Evolutionary conservation across 2,113 vertebrate genomes (phyloP).

Genomic region (Hirundichthys speculiger): DNA sequence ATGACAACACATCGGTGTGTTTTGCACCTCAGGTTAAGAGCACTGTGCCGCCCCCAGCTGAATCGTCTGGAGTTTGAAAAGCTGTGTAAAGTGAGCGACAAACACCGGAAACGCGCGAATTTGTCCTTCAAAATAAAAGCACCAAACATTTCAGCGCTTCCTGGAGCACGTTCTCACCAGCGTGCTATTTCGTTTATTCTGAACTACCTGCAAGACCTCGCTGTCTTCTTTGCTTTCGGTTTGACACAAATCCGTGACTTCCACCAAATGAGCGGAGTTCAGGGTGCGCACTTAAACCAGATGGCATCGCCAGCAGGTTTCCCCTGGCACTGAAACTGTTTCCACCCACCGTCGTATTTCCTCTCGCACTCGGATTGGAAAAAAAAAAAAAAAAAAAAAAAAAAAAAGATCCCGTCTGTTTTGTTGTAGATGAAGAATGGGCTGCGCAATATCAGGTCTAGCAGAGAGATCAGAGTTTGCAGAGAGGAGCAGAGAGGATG

Average conservation of each 20-base stretch:
- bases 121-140: constrained; percentile 29
- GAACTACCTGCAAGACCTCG: not conserved
- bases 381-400: too few species aligned
- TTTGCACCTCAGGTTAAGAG: constrained; percentile 2
- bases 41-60: not conserved
- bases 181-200: not conserved
- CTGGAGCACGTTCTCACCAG: fast-evolving
- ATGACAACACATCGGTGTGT: not conserved
- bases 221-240: not conserved
- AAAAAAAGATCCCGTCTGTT: not conserved
- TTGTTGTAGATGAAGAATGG: constrained; percentile 69
- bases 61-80: not conserved
- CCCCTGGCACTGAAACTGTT: constrained; percentile 1
- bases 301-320: constrained; percentile 24
- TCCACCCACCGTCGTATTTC: not conserved
- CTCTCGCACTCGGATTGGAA: too few species aligned
- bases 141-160: fast-evolving
- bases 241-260: not conserved
- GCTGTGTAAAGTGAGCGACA: not conserved
- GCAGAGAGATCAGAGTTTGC: constrained; percentile 62
- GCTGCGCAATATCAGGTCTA: constrained; percentile 81
- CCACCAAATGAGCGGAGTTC: not conserved
- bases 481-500: constrained; percentile 52
- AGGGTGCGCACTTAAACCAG: constrained; percentile 19
- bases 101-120: constrained; percentile 1